Percentiles rank a stretch among this genome's conserved stretches.
Conservation (phyloP, 2,888 invertebrate species). For the Torymus tubicola region DNA sequence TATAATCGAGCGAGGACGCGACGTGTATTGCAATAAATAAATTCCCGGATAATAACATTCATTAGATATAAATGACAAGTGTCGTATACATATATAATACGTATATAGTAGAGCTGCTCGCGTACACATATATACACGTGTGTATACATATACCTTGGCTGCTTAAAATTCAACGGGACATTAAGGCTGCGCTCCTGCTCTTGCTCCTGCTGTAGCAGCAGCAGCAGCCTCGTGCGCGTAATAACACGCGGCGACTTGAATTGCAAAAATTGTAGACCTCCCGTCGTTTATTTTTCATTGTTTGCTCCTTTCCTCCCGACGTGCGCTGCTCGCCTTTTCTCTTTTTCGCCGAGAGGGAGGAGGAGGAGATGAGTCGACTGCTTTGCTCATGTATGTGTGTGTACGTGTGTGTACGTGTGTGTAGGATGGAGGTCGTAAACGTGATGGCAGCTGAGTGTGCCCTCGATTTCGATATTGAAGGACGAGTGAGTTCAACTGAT, state of each 20-base stretch:
- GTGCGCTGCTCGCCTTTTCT: not conserved
- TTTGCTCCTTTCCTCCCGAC: slow-evolving; percentile 29
- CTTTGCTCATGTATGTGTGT: no score
- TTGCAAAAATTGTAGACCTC: slow-evolving; percentile 57
- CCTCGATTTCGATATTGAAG: no score
- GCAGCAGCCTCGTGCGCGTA: slow-evolving; percentile 38
- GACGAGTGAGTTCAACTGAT: no score
- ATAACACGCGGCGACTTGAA: slow-evolving; percentile 54
- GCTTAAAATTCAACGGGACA: slow-evolving; percentile 53
- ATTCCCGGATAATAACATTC: slow-evolving; percentile 47
- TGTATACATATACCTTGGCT: slow-evolving; percentile 13
- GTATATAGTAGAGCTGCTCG: no score
- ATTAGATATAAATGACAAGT: slow-evolving; percentile 49
- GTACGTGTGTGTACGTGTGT: no score
- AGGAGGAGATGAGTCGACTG: slow-evolving; percentile 15
- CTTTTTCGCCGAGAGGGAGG: not conserved
- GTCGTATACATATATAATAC: no score
- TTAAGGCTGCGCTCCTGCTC: slow-evolving; percentile 20
- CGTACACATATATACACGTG: not conserved
- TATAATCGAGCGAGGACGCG: not conserved
- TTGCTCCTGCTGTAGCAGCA: not conserved
- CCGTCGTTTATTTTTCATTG: slow-evolving; percentile 55
- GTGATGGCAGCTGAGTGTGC: no score
- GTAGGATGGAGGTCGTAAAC: no score
- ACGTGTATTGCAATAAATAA: slow-evolving; percentile 37